Percentiles rank a stretch among this genome's conserved stretches.
Conservation (phyloP, 2,797 vertebrate genomes). For the Enteromius anoplus region DNA sequence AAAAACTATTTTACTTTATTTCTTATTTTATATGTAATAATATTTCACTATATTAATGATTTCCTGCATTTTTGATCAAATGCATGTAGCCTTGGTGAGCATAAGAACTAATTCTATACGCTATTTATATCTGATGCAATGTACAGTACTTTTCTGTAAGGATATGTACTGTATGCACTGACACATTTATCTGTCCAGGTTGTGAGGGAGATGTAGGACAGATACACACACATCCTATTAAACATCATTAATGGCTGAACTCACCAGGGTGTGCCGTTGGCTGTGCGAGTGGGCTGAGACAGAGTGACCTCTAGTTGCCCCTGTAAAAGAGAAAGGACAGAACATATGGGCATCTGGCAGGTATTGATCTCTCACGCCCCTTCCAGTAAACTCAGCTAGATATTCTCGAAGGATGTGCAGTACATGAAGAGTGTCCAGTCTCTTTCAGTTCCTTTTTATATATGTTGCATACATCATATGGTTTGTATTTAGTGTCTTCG, state of each 20-base stretch:
- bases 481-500: not conserved
- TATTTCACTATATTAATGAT: not conserved
- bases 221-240: slow-evolving; percentile 6
- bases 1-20: not conserved
- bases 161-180: slow-evolving; percentile 1
- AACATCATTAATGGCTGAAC: slow-evolving; percentile 44
- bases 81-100: not conserved
- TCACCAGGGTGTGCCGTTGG: slow-evolving; percentile 82
- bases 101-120: not conserved
- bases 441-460: slow-evolving; percentile 42
- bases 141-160: not conserved
- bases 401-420: not conserved
- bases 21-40: not conserved
- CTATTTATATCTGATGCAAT: not conserved
- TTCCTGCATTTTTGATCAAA: not conserved
- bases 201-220: slow-evolving; percentile 2
- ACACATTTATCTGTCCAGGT: slow-evolving; percentile 11
- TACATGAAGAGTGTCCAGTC: not conserved
- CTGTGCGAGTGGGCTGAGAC: slow-evolving; percentile 76
- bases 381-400: slow-evolving; percentile 13
- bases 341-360: slow-evolving; percentile 43
- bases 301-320: slow-evolving; percentile 77
- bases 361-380: slow-evolving; percentile 11
- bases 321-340: slow-evolving; percentile 68
- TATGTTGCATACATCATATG: not conserved